Conservation (phyloP, 2,888 invertebrate species). For the Phragmatobia fuliginosa region DNA sequence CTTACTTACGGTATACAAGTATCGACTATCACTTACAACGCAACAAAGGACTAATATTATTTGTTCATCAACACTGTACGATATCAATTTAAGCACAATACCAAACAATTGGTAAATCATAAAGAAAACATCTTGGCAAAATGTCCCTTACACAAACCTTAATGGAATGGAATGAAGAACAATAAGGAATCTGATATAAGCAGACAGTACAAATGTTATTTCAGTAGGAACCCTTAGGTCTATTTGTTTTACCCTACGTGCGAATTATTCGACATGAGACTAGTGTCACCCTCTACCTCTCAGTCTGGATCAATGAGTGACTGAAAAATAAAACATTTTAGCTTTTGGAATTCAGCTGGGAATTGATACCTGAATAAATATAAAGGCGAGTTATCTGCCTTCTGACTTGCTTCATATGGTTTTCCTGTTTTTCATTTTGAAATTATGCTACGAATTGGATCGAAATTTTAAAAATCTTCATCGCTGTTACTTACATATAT, state of each 20-base stretch:
- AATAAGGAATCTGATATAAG: constrained; percentile 84
- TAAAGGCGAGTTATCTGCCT: constrained; percentile 32
- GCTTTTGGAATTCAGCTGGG: constrained; percentile 40
- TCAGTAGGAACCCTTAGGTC: constrained; percentile 61
- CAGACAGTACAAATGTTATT: constrained; percentile 78
- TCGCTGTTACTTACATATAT: too few species aligned
- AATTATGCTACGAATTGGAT: constrained; percentile 6
- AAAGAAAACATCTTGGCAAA: constrained; percentile 62
- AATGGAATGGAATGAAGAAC: constrained; percentile 80
- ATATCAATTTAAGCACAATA: constrained; percentile 23
- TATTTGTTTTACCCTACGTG: constrained; percentile 75
- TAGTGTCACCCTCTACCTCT: constrained; percentile 35
- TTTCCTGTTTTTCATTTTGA: constrained; percentile 19
- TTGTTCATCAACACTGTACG: constrained; percentile 11
- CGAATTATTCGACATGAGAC: constrained; percentile 62
- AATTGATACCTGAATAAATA: constrained; percentile 62
- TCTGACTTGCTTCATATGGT: constrained; percentile 36
- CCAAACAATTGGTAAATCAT: constrained; percentile 33
- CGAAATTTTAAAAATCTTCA: neutral
- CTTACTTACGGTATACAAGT: too few species aligned
- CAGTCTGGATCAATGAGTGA: constrained; percentile 54
- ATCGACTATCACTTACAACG: neutral
- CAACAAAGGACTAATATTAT: constrained; percentile 17
- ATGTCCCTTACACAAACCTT: constrained; percentile 70
- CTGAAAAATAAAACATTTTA: constrained; percentile 54